phyloP scores from a whole-genome alignment of 2,797 vertebrate species.

The Chelonia mydas region DNA sequence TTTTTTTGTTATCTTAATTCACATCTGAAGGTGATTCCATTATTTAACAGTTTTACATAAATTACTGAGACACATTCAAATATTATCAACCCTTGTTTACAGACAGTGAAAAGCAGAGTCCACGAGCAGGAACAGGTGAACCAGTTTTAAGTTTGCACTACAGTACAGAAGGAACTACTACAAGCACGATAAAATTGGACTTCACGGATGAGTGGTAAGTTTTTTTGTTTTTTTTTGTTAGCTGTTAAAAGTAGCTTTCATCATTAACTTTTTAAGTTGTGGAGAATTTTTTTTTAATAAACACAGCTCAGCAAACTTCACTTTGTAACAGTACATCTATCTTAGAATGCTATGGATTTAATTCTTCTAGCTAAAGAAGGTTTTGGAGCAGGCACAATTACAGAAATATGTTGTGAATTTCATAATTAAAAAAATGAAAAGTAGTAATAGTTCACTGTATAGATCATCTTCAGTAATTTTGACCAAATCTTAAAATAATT shows the following conservation, averaged over 20 bases:
- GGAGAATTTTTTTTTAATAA: background rate
- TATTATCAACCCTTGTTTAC: constrained; percentile 78
- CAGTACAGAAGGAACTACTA: constrained; percentile 97
- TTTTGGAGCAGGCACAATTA: background rate
- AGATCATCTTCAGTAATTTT: background rate
- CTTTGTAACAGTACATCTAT: background rate
- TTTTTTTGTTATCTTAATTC: background rate
- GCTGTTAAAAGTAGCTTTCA: background rate
- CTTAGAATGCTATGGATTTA: background rate
- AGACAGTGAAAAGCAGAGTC: constrained; percentile 83
- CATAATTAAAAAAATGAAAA: background rate
- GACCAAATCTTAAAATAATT: background rate
- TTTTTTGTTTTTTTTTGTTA: constrained; percentile 36
- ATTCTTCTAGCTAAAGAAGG: background rate
- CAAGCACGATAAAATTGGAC: constrained; percentile 98
- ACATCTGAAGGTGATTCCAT: constrained; percentile 3
- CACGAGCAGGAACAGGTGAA: constrained; percentile 85
- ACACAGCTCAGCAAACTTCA: background rate
- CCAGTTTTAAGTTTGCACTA: constrained; percentile 97
- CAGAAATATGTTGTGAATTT: background rate
- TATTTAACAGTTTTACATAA: background rate
- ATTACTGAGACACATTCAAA: constrained; percentile 65
- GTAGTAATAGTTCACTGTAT: background rate
- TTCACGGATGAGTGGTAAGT: constrained; percentile 98
- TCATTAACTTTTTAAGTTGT: background rate